phyloP scores from a whole-genome alignment of 2,113 vertebrate genomes.

The Podarcis cretensis region DNA sequence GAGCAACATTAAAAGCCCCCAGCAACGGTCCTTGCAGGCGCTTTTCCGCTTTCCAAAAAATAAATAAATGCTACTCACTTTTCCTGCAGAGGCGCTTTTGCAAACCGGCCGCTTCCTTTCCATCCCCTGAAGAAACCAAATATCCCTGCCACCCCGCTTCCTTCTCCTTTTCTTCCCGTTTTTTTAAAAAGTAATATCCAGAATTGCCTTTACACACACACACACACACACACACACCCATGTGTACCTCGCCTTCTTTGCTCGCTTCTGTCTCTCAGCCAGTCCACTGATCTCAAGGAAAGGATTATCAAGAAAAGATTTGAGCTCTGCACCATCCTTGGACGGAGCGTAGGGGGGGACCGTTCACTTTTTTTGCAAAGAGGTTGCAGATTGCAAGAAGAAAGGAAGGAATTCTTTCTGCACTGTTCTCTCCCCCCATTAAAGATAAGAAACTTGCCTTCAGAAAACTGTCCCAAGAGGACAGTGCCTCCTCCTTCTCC shows the following conservation, averaged over 20 bases:
- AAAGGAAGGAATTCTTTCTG: not conserved
- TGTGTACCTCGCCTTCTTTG: not conserved
- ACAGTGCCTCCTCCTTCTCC: not conserved
- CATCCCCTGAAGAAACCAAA: not conserved
- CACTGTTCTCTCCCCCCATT: not conserved
- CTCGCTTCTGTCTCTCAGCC: too few species aligned
- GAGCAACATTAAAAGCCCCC: not conserved
- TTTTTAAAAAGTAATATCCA: not conserved
- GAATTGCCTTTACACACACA: not conserved
- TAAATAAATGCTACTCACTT: not conserved
- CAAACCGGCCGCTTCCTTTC: not conserved
- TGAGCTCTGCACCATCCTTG: not conserved
- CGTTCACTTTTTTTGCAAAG: not conserved
- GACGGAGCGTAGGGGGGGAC: too few species aligned
- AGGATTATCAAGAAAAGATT: not conserved
- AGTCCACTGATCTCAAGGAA: not conserved
- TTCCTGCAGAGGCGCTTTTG: not conserved
- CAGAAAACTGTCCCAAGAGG: not conserved
- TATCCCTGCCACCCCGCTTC: not conserved
- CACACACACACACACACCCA: too few species aligned
- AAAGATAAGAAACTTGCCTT: not conserved
- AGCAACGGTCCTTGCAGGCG: not conserved
- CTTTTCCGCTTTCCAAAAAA: not conserved
- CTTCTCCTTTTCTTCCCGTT: not conserved
- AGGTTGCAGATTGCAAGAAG: not conserved